Evolutionary conservation across 1,140 invertebrate species (phyloP).

Genomic region (Brachionus koreanus): DNA sequence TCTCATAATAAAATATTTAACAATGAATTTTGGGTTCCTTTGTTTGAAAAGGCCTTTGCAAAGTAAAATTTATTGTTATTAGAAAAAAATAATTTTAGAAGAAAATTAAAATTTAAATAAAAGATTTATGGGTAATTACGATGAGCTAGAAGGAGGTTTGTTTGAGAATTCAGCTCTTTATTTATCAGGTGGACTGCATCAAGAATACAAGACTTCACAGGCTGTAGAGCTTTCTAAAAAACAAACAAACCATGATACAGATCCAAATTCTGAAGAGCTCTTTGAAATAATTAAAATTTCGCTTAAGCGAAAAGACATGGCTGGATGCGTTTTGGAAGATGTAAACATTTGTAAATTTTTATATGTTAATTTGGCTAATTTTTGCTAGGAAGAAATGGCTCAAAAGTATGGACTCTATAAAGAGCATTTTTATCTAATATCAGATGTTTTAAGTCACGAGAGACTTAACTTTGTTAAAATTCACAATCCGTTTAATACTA

Average conservation of each 20-base stretch:
- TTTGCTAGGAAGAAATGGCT: constrained; percentile 41
- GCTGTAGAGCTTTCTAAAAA: not conserved
- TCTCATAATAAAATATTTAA: constrained; percentile 48
- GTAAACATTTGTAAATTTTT: constrained; percentile 5
- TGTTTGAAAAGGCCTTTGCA: constrained; percentile 55
- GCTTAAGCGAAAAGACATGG: constrained; percentile 25
- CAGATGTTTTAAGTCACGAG: constrained; percentile 16
- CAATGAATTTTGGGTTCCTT: constrained; percentile 56
- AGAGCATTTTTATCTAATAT: constrained; percentile 41
- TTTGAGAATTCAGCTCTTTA: constrained; percentile 37
- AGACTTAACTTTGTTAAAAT: constrained; percentile 21
- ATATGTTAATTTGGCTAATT: not conserved
- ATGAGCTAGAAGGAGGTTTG: constrained; percentile 35
- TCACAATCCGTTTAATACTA: constrained; percentile 43
- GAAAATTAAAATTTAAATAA: not conserved
- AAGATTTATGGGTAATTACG: constrained; percentile 43
- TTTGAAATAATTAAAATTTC: constrained; percentile 24
- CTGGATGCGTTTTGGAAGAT: constrained; percentile 41
- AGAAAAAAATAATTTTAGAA: not conserved
- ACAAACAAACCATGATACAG: not conserved
- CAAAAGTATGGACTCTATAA: constrained; percentile 39
- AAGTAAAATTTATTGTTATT: constrained; percentile 45
- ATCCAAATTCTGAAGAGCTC: constrained; percentile 16
- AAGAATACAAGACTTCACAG: not conserved
- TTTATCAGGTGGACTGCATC: constrained; percentile 33